phyloP scores from a whole-genome alignment of 2,888 invertebrate species.

The Pyrrhosoma nymphula region DNA sequence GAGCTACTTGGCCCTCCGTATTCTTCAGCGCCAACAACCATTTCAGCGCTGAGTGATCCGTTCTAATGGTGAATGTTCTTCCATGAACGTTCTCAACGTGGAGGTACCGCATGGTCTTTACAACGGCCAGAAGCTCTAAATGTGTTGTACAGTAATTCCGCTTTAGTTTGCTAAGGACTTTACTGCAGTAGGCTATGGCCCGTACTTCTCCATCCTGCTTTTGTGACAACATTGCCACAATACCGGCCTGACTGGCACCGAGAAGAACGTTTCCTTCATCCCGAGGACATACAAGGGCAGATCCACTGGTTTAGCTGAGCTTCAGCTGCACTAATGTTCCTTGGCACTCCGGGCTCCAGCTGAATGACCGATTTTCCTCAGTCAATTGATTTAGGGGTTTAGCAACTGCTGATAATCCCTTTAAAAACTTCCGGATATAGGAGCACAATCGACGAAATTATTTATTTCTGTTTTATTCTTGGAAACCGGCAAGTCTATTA shows the following conservation, averaged over 20 bases:
- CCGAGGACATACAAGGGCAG: background rate
- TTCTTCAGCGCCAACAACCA: too few species aligned
- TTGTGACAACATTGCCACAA: background rate
- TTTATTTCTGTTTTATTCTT: too few species aligned
- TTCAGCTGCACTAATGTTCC: background rate
- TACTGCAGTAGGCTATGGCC: background rate
- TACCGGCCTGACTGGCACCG: background rate
- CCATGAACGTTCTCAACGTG: too few species aligned
- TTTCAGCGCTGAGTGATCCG: too few species aligned
- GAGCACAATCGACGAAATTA: too few species aligned
- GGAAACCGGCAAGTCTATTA: too few species aligned
- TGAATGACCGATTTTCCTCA: background rate
- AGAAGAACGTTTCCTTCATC: background rate
- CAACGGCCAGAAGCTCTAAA: too few species aligned
- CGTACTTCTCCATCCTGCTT: background rate
- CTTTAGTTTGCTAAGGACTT: background rate
- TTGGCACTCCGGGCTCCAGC: background rate
- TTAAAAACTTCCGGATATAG: too few species aligned
- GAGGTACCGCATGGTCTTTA: too few species aligned
- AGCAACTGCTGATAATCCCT: too few species aligned
- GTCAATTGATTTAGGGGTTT: background rate
- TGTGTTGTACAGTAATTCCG: background rate
- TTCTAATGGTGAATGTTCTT: too few species aligned
- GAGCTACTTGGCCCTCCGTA: too few species aligned
- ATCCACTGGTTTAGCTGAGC: background rate